phyloP scores from a whole-genome alignment of 2,797 vertebrate genomes.

The Manis javanica region DNA sequence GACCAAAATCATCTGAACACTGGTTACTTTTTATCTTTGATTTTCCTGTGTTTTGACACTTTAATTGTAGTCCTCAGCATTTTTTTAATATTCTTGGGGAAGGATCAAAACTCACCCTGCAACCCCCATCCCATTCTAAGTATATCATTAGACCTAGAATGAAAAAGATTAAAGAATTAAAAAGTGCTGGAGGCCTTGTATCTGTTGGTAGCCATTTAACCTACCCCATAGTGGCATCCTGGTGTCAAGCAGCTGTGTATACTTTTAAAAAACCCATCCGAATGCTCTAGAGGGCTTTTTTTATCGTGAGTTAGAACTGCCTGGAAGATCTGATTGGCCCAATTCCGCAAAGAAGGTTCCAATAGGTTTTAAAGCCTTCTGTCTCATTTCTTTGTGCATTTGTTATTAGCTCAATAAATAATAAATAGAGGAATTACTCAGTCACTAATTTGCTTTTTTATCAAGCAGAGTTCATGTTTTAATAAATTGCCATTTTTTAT shows the following conservation, averaged over 20 bases:
- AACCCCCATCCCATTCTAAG: background rate
- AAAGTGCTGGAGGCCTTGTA: conserved; percentile 49
- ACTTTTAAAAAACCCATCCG: conserved; percentile 77
- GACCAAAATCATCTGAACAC: background rate
- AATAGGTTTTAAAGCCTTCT: conserved; percentile 82
- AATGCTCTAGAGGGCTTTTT: conserved; percentile 82
- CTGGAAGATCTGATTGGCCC: conserved; percentile 73
- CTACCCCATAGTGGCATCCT: conserved; percentile 57
- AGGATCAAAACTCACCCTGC: background rate
- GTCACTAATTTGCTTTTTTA: conserved; percentile 79
- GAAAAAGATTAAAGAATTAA: conserved; percentile 70
- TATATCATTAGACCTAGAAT: conserved; percentile 64
- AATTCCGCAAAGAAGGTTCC: conserved; percentile 70
- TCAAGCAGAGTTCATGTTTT: conserved; percentile 79
- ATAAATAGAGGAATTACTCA: conserved; percentile 79
- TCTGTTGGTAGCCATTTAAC: conserved; percentile 76
- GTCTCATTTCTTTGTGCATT: conserved; percentile 80
- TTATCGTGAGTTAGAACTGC: conserved; percentile 77
- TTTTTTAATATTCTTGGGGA: conserved; percentile 45
- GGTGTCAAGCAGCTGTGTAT: conserved; percentile 77
- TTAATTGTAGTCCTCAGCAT: conserved; percentile 56
- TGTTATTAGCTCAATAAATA: conserved; percentile 82
- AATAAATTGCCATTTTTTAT: conserved; percentile 75
- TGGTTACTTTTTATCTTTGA: conserved; percentile 49
- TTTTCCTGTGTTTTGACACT: conserved; percentile 46